Percentiles rank a stretch among this genome's conserved stretches.
Conservation (phyloP, 2,113 vertebrate genomes). For the Polyodon spathula region DNA sequence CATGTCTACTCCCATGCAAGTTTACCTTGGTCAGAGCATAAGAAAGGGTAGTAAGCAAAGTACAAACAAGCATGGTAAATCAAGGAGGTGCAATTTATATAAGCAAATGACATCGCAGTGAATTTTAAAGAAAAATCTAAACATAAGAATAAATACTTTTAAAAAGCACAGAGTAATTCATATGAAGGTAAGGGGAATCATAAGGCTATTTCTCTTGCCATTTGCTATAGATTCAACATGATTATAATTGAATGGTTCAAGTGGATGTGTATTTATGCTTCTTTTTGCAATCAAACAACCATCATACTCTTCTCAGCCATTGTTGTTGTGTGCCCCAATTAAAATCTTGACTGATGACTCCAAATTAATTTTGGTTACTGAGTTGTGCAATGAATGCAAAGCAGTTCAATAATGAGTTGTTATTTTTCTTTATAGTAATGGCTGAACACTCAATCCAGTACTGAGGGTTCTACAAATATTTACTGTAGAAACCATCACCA, state of each 20-base stretch:
- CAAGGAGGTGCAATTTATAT: neutral
- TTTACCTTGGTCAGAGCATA: no score
- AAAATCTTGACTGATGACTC: conserved; percentile 49
- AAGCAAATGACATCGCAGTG: neutral
- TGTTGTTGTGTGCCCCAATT: conserved; percentile 42
- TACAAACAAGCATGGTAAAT: neutral
- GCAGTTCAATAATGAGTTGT: neutral
- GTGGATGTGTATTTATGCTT: neutral
- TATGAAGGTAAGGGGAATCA: neutral
- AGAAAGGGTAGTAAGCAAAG: no score
- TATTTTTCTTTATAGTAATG: conserved; percentile 1
- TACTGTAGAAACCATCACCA: no score
- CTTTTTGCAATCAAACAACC: conserved; percentile 11
- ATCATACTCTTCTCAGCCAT: conserved; percentile 11
- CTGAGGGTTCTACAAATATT: no score
- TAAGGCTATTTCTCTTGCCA: neutral
- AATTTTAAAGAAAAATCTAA: conserved; percentile 1
- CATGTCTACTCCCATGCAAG: no score
- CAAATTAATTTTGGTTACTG: conserved; percentile 5
- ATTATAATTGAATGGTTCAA: conserved; percentile 6
- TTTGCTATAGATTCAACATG: neutral
- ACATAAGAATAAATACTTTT: neutral
- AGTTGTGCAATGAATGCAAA: conserved; percentile 12
- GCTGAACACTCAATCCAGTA: no score
- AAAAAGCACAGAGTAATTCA: neutral